Conservation (phyloP, 2,113 vertebrate genomes). For the Sinosuthora webbiana region DNA sequence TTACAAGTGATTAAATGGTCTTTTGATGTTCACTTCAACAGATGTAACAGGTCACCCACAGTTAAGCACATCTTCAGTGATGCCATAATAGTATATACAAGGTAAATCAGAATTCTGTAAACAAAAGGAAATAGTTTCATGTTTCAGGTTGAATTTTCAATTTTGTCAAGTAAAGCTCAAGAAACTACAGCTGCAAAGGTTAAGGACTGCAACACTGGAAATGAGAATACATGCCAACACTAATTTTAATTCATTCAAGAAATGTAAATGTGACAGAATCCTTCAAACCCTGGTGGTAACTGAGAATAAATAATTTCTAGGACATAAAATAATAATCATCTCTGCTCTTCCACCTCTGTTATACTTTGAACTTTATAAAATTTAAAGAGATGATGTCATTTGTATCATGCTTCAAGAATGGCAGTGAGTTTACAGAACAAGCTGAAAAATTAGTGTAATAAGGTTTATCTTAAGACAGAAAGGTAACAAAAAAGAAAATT, state of each 20-base stretch:
- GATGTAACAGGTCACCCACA: conserved; percentile 47
- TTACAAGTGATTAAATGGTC: conserved; percentile 72
- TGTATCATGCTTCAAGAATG: neutral
- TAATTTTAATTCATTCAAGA: neutral
- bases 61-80: conserved; percentile 23
- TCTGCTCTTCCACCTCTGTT: neutral
- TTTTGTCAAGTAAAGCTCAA: neutral
- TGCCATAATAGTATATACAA: neutral
- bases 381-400: neutral
- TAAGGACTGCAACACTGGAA: neutral
- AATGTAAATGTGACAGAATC: neutral
- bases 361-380: neutral
- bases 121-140: neutral
- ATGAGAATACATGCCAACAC: neutral
- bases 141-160: neutral
- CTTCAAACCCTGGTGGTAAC: neutral
- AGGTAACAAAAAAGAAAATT: neutral
- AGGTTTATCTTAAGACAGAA: neutral
- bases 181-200: neutral
- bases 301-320: neutral
- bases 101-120: neutral
- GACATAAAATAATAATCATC: neutral
- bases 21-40: conserved; percentile 65
- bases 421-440: neutral
- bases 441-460: neutral